Percentiles rank a stretch among this genome's conserved stretches.
phyloP scores from a whole-genome alignment of 2,888 invertebrate species.

The Cloeon dipterum region DNA sequence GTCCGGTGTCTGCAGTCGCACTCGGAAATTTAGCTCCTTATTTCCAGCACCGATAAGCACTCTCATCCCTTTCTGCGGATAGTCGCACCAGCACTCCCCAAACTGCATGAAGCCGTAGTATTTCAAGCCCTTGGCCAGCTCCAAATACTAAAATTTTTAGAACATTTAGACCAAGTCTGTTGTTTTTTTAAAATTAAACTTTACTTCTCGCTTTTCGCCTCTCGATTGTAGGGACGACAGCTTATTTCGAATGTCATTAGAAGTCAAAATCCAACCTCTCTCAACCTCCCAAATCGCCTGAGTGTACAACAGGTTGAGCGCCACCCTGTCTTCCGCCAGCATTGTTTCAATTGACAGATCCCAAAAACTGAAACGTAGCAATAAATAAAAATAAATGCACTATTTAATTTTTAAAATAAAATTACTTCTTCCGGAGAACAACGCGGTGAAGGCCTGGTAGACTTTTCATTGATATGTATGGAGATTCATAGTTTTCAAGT shows the following conservation, averaged over 20 bases:
- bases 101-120: slow-evolving; percentile 80
- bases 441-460: slow-evolving; percentile 51
- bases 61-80: slow-evolving; percentile 39
- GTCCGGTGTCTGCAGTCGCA: slow-evolving; percentile 19
- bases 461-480: slow-evolving; percentile 74
- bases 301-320: slow-evolving; percentile 64
- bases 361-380: slow-evolving; percentile 62
- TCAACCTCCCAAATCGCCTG: slow-evolving; percentile 75
- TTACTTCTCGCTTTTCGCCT: slow-evolving; percentile 61
- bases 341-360: slow-evolving; percentile 63
- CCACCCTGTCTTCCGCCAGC: slow-evolving; percentile 56
- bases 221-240: slow-evolving; percentile 46
- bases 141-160: slow-evolving; percentile 45
- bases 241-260: slow-evolving; percentile 36
- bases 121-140: slow-evolving; percentile 50
- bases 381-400: not conserved
- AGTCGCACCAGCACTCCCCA: slow-evolving; percentile 48
- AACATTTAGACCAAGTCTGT: not conserved
- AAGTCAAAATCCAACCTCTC: slow-evolving; percentile 57
- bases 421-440: slow-evolving; percentile 64
- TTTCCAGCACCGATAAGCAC: slow-evolving; percentile 65
- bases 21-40: slow-evolving; percentile 56
- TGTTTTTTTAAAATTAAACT: not conserved
- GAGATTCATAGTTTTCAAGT: slow-evolving; percentile 91
- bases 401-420: slow-evolving; percentile 3